A percentile compares a stretch with the other conserved stretches of the same genome.
These are phyloP conservation scores for Oasisia sp. DNA, from an alignment of 2,888 invertebrate genomes.

Conservation along the genomic window DNA sequence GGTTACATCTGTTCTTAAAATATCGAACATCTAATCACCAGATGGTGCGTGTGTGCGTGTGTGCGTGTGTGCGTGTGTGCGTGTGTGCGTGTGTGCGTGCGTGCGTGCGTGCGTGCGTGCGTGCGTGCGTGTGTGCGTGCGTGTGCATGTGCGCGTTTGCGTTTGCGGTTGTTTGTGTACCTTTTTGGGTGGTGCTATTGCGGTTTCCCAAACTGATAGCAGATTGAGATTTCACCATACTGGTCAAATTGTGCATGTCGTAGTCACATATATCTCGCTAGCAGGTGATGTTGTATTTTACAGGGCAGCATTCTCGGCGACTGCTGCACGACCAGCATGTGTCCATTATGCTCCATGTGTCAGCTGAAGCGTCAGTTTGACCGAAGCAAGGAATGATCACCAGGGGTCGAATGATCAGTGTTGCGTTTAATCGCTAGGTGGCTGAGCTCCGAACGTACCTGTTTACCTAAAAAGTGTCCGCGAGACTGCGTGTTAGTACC, in stretches of 20 bases:
- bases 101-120: too few species aligned
- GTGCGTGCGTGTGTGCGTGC: neutral
- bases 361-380: neutral
- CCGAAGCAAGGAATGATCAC: neutral
- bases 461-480: neutral
- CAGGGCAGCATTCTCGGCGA: conserved; percentile 3
- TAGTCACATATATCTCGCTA: neutral
- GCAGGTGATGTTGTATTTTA: neutral
- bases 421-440: neutral
- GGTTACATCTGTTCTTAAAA: neutral
- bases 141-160: neutral
- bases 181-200: too few species aligned
- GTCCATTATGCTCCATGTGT: neutral
- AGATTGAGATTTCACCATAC: too few species aligned
- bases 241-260: too few species aligned
- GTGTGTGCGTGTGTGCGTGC: neutral
- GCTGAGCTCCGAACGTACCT: too few species aligned
- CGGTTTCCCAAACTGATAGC: too few species aligned
- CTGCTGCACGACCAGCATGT: neutral
- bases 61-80: neutral
- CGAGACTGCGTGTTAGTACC: neutral
- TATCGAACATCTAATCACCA: neutral
- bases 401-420: neutral
- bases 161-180: neutral
- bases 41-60: neutral